Conservation (phyloP, 2,797 vertebrate species). For the Anabacerthia variegaticeps region DNA sequence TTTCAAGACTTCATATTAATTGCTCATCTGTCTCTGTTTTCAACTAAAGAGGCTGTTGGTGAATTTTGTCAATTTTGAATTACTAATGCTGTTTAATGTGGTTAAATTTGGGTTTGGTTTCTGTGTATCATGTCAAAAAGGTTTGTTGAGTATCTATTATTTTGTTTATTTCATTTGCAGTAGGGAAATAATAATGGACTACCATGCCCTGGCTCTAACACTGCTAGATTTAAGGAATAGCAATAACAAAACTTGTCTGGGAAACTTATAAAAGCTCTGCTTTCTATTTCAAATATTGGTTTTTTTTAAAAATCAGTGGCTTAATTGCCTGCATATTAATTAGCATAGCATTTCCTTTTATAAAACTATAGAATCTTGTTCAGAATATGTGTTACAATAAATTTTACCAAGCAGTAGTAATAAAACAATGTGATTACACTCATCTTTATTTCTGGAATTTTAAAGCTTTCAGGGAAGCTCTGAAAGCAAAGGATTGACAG, state of each 20-base stretch:
- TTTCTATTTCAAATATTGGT: not conserved
- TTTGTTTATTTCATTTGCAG: not conserved
- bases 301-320: not conserved
- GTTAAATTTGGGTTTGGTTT: not conserved
- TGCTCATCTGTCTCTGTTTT: not conserved
- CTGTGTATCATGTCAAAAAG: not conserved
- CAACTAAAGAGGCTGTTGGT: not conserved
- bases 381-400: not conserved
- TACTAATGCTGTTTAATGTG: not conserved
- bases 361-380: not conserved
- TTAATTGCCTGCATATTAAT: not conserved
- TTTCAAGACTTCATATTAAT: not conserved
- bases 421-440: not conserved
- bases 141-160: not conserved
- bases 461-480: not conserved
- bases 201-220: not conserved
- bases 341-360: not conserved
- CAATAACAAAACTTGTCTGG: not conserved
- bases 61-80: not conserved
- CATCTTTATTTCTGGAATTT: not conserved
- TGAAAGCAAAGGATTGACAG: not conserved
- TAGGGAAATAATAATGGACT: not conserved
- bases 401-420: not conserved
- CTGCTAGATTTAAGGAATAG: not conserved
- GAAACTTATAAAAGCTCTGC: not conserved